A percentile compares a stretch with the other conserved stretches of the same genome.
Conservation (phyloP, 2,113 vertebrate species). For the Phycodurus eques region DNA sequence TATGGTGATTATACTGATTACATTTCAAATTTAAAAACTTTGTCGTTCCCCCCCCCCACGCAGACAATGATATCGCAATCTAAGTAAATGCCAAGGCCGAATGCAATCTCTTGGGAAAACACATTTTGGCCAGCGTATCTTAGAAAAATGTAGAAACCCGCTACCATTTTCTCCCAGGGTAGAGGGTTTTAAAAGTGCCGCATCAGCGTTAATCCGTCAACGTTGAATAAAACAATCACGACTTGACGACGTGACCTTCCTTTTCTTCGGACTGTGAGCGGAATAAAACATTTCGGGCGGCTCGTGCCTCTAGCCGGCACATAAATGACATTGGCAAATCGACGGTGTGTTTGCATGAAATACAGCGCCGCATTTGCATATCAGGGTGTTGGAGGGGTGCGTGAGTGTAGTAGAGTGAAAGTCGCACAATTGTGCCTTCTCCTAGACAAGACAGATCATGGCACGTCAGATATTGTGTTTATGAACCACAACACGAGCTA, state of each 20-base stretch:
- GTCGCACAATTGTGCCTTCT: constrained; percentile 20
- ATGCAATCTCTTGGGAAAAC: neutral
- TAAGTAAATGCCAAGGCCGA: constrained; percentile 33
- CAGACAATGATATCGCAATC: constrained; percentile 49
- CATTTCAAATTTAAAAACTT: constrained; percentile 77
- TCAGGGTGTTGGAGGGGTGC: neutral
- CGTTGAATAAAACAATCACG: constrained; percentile 53
- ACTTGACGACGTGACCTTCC: constrained; percentile 36
- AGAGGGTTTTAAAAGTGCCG: constrained; percentile 22
- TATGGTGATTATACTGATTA: constrained; percentile 74
- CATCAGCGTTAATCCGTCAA: constrained; percentile 36
- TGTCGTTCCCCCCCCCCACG: constrained; percentile 9
- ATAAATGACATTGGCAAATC: constrained; percentile 55
- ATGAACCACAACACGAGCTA: neutral
- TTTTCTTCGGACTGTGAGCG: constrained; percentile 32
- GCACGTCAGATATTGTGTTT: constrained; percentile 11
- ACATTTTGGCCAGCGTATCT: neutral
- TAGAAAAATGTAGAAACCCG: constrained; percentile 8
- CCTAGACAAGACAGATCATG: constrained; percentile 25
- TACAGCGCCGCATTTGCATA: constrained; percentile 38
- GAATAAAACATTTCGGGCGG: constrained; percentile 56
- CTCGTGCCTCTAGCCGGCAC: constrained; percentile 46
- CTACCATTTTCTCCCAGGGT: constrained; percentile 1
- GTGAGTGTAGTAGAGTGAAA: neutral
- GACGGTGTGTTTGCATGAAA: constrained; percentile 54